Base-by-base conservation (phyloP, 2,797 vertebrate genomes). In the Cynodonichthys magdalenae region DNA sequence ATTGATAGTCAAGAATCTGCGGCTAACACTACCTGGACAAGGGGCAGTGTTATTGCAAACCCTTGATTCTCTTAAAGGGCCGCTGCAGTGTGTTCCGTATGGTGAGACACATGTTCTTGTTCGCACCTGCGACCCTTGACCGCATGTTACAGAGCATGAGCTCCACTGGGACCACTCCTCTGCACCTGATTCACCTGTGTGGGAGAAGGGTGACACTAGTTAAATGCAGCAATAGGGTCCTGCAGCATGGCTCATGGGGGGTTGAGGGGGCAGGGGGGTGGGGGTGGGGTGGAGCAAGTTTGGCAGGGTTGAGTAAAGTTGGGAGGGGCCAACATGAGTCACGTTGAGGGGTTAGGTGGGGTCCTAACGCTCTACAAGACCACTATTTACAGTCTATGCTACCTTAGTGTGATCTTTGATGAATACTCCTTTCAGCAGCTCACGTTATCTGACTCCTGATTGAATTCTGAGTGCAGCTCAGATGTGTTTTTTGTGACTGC, bases 1-100 rank as follows among this genome's bases (percentile, higher is more conserved):
- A 89, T 91, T 77, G 64, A 90, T 83, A 91, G 71, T 89, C 85
- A 90, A 89, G 88, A 93, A 95, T 95, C 95, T 96, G 93, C 94
- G 95, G 93, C 97, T 98, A 98, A 97, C 97, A 98, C 98, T 99
- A 99, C 98, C 98, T 99, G 98, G 98, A 96, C 98, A 99, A 96
- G 95, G 96, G 95, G 95, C 96, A 98, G 97, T 99, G 96, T 97
- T 98, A 99, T 99, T 99, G 97, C 98, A 99, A 98, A 98, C 95
- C 97, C 98, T 98, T 95, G 98, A 98, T 96, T 99, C 98, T 98
- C 98, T 98, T 99, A 99, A 98, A 93, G 98, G 98, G 96, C 97
- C 97, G 96, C 93, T 96, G 97, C 98, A 99, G 96, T 98, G 96
- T 93, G 96, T 97, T 96, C 98, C 97, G 91, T 98, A 98, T 95